Evolutionary conservation across 2,888 invertebrate species (phyloP).

Genomic region (Metopia argyrocephala): DNA sequence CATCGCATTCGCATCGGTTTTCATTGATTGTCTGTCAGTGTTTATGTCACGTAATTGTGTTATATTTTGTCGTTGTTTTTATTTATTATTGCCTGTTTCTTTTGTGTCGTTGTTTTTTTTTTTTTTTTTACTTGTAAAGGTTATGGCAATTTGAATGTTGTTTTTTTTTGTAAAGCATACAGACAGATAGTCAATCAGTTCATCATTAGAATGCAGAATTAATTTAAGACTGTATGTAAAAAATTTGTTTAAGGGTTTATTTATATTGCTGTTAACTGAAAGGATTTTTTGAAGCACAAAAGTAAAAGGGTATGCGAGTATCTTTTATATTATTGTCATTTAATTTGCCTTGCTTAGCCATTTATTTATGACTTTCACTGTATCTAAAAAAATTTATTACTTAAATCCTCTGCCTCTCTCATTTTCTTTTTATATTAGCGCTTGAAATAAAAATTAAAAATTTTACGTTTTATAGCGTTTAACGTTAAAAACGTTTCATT

Average conservation of each 20-base stretch:
- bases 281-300: too few species aligned
- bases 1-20: slow-evolving; percentile 4
- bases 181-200: slow-evolving; percentile 71
- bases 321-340: too few species aligned
- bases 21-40: slow-evolving; percentile 54
- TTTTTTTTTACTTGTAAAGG: slow-evolving; percentile 10
- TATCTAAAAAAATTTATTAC: neutral
- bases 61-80: slow-evolving; percentile 19
- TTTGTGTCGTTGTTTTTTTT: neutral
- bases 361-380: neutral
- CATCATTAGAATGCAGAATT: slow-evolving; percentile 72
- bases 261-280: too few species aligned
- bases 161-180: slow-evolving; percentile 24
- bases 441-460: neutral
- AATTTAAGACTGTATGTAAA: slow-evolving; percentile 13
- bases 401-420: neutral
- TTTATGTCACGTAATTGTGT: slow-evolving; percentile 43
- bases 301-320: too few species aligned
- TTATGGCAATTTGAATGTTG: neutral
- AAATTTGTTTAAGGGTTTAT: neutral
- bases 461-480: neutral
- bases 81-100: slow-evolving; percentile 32
- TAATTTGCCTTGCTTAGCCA: neutral
- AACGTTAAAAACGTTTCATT: neutral
- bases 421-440: neutral